Percentiles rank a stretch among this genome's conserved stretches.
phyloP scores from a whole-genome alignment of 2,797 vertebrate species.

The Platyrinchus mystaceus region DNA sequence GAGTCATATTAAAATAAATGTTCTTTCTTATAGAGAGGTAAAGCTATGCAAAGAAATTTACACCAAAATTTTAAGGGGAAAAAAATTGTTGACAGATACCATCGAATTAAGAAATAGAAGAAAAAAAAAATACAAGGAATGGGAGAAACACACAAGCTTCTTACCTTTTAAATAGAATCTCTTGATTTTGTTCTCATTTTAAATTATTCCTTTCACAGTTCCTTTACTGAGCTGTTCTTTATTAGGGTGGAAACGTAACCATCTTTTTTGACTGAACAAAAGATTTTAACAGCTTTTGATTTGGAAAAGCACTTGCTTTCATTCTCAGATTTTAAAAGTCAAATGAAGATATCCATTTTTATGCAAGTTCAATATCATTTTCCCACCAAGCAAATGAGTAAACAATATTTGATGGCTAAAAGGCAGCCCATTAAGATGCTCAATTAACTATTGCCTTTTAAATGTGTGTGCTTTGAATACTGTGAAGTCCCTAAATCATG shows the following conservation, averaged over 20 bases:
- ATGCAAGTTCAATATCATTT: background rate
- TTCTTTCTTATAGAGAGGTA: background rate
- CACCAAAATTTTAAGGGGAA: background rate
- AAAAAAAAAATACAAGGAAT: background rate
- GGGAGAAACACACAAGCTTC: background rate
- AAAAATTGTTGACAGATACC: background rate
- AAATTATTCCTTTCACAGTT: background rate
- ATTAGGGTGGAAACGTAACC: background rate
- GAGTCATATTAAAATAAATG: background rate
- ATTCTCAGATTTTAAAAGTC: background rate
- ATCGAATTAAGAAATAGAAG: background rate
- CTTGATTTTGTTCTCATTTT: background rate
- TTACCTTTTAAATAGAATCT: background rate
- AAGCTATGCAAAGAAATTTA: background rate
- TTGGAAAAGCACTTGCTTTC: background rate
- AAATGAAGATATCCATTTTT: background rate
- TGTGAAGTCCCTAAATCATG: background rate
- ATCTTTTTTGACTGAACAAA: background rate
- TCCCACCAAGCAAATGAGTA: background rate
- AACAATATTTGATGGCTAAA: background rate
- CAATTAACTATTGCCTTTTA: constrained; percentile 7
- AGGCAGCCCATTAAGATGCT: background rate
- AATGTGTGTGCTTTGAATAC: constrained; percentile 11
- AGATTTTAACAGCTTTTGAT: background rate
- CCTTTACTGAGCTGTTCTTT: background rate